Percentiles rank a stretch among this genome's conserved stretches.
phyloP scores from a whole-genome alignment of 2,888 invertebrate species.

The Pachydiplax longipennis region DNA sequence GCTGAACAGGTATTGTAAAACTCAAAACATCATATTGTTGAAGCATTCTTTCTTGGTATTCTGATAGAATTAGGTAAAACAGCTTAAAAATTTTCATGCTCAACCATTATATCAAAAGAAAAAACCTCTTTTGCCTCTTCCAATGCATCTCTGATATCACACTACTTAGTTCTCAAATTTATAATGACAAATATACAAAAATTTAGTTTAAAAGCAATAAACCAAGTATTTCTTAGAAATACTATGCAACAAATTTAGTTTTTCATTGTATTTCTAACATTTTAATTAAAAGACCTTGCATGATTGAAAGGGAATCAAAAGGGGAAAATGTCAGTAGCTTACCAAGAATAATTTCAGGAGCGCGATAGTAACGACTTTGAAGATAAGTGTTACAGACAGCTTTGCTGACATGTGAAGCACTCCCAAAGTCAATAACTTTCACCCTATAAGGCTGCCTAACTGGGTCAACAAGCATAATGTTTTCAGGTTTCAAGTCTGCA shows the following conservation, averaged over 20 bases:
- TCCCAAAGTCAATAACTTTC: slow-evolving; percentile 99
- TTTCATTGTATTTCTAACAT: no score
- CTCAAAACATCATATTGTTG: no score
- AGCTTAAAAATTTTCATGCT: no score
- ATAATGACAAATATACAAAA: not conserved
- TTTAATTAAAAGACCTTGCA: no score
- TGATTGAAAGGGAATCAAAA: not conserved
- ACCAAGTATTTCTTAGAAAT: not conserved
- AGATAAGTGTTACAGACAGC: slow-evolving; percentile 99
- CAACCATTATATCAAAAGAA: no score
- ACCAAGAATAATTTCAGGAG: slow-evolving; percentile 94
- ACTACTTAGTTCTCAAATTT: no score
- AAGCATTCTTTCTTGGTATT: no score
- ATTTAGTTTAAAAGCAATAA: not conserved
- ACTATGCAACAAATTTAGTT: not conserved
- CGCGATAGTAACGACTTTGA: slow-evolving; percentile 98
- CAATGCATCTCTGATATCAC: no score
- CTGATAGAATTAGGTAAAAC: no score
- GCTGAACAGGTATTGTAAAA: no score
- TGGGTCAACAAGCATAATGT: slow-evolving; percentile 99
- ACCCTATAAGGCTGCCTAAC: slow-evolving; percentile 97
- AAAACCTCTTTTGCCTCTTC: no score
- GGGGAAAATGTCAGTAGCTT: slow-evolving; percentile 39
- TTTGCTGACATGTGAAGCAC: slow-evolving; percentile 98
- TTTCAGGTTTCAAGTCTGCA: slow-evolving; percentile 99